A percentile compares a stretch with the other conserved stretches of the same genome.
phyloP scores from a whole-genome alignment of 2,113 vertebrate species.

The Hucho hucho region DNA sequence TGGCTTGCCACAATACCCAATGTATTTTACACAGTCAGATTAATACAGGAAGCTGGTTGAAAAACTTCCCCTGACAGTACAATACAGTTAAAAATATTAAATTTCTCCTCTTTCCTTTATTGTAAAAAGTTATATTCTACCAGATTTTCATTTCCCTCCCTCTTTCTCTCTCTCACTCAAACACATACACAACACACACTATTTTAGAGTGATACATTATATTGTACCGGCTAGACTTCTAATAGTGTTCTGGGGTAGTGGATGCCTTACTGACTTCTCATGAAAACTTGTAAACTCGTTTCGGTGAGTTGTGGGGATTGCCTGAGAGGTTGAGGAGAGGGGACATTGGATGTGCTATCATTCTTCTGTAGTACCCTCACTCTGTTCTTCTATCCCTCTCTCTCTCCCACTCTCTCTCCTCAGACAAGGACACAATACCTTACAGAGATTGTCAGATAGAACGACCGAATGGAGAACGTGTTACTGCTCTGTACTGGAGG shows the following conservation, averaged over 20 bases:
- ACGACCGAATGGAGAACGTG: too few relatives aligned
- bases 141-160: too few relatives aligned
- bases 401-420: too few relatives aligned
- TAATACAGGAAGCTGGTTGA: neutral
- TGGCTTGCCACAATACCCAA: neutral
- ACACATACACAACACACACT: slow-evolving; percentile 25
- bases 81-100: slow-evolving; percentile 17
- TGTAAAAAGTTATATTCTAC: too few relatives aligned
- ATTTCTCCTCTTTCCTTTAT: slow-evolving; percentile 21
- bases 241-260: slow-evolving; percentile 15
- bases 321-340: too few relatives aligned
- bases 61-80: neutral
- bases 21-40: neutral
- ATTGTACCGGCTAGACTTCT: slow-evolving; percentile 2
- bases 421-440: too few relatives aligned
- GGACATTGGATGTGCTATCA: neutral
- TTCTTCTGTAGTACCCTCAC: neutral
- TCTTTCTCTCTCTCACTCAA: neutral
- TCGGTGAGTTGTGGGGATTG: too few relatives aligned
- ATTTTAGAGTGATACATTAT: neutral
- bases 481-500: too few relatives aligned
- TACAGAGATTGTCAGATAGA: too few relatives aligned
- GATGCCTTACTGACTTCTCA: slow-evolving; percentile 16
- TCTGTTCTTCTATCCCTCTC: neutral
- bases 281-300: too few relatives aligned